phyloP scores from a whole-genome alignment of 2,888 invertebrate species.

The Ichneumon xanthorius region DNA sequence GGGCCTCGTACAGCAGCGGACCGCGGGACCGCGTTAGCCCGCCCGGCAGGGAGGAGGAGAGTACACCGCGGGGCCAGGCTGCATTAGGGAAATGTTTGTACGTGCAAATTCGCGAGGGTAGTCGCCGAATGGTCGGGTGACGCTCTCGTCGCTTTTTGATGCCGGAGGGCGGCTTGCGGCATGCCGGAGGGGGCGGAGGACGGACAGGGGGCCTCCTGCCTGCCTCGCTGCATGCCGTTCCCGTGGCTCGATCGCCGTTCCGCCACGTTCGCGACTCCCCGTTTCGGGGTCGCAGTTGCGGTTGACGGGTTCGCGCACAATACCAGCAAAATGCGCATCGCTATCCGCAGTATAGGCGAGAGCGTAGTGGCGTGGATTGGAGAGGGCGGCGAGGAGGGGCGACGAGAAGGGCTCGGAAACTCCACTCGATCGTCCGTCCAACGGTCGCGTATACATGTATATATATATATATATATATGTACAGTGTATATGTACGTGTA shows the following conservation, averaged over 20 bases:
- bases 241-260: slow-evolving; percentile 64
- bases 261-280: slow-evolving; percentile 70
- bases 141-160: slow-evolving; percentile 73
- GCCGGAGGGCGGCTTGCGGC: slow-evolving; percentile 66
- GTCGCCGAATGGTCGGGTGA: slow-evolving; percentile 43
- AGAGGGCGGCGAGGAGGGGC: slow-evolving; percentile 27
- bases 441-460: background rate
- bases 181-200: slow-evolving; percentile 11
- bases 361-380: slow-evolving; percentile 28
- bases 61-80: slow-evolving; percentile 49
- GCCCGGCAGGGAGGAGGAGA: slow-evolving; percentile 35
- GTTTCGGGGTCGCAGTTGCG: slow-evolving; percentile 78
- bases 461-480: background rate
- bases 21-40: slow-evolving; percentile 56
- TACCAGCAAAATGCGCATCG: slow-evolving; percentile 75
- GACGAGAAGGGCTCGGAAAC: slow-evolving; percentile 11
- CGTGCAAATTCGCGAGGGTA: slow-evolving; percentile 73
- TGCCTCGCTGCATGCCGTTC: slow-evolving; percentile 15
- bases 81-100: slow-evolving; percentile 76
- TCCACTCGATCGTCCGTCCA: slow-evolving; percentile 29
- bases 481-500: background rate
- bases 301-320: slow-evolving; percentile 77
- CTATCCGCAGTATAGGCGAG: slow-evolving; percentile 34
- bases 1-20: slow-evolving; percentile 38
- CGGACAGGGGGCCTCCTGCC: slow-evolving; percentile 21